These are phyloP conservation scores for Tachyglossus aculeatus DNA, from an alignment of 2,797 vertebrate genomes.

Conservation along the genomic window DNA sequence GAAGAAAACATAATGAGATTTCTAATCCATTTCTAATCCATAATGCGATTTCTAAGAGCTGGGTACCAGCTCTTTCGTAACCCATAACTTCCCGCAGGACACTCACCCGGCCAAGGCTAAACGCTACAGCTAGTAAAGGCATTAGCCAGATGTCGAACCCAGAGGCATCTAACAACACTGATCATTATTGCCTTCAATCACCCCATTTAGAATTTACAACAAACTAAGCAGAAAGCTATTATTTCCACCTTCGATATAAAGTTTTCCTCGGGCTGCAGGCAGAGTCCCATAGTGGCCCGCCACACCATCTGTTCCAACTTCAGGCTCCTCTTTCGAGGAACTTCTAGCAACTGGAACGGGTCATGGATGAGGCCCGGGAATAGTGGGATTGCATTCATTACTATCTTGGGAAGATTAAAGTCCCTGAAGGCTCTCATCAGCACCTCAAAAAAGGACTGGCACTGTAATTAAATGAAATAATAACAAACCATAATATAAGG, in stretches of 20 bases:
- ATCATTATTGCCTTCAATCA: slow-evolving; percentile 73
- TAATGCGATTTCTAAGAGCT: slow-evolving; percentile 4
- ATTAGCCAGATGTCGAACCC: slow-evolving; percentile 74
- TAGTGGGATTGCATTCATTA: slow-evolving; percentile 81
- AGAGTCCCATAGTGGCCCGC: slow-evolving; percentile 79
- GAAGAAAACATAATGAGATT: slow-evolving; percentile 9
- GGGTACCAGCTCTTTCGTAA: slow-evolving; percentile 8
- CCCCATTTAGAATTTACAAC: slow-evolving; percentile 78
- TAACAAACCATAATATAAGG: slow-evolving; percentile 95
- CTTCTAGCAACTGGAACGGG: slow-evolving; percentile 82
- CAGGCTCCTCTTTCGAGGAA: slow-evolving; percentile 77
- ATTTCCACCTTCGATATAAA: slow-evolving; percentile 87
- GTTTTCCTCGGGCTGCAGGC: slow-evolving; percentile 86
- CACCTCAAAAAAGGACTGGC: slow-evolving; percentile 74
- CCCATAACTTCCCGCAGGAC: slow-evolving; percentile 12
- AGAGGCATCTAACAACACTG: slow-evolving; percentile 66
- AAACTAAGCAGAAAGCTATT: slow-evolving; percentile 82
- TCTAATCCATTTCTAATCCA: neutral
- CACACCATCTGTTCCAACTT: slow-evolving; percentile 83
- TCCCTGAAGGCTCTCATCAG: slow-evolving; percentile 84
- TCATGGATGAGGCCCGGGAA: slow-evolving; percentile 84
- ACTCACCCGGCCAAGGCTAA: slow-evolving; percentile 28
- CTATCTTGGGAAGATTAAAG: slow-evolving; percentile 86
- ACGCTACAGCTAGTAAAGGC: slow-evolving; percentile 52
- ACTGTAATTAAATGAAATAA: slow-evolving; percentile 80